Base-by-base conservation (phyloP, 2,888 invertebrate species). In the Himalopsyche japonica region DNA sequence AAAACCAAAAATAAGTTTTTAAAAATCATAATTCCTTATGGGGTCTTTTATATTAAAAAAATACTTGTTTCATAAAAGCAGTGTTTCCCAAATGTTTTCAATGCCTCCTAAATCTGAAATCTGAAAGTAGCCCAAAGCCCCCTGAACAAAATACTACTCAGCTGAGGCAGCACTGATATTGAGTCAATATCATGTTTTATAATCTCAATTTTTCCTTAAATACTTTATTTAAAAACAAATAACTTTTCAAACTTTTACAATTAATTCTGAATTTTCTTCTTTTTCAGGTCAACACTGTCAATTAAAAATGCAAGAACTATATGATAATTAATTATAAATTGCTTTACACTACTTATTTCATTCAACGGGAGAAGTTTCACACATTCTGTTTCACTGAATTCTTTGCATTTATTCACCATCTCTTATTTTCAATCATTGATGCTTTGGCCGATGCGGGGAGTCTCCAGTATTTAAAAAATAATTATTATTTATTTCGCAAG, bases 241-340 rank as follows among this genome's bases (percentile, higher is more conserved):
- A 77, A 30, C n/a, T n/a, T 77, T 27, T 7, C 10, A 7, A 6
- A 10, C 2, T 34, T 5, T 27, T n/a, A 2, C 32, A 57, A 57
- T 37, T 47, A 76, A 18, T 57, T 49, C 8, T 24, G 15, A 77
- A 82, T 82, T 43, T 47, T 64, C 76, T 83, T 82, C 15, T 47
- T 10, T 81, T 79, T 27, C 85, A 83, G 85, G 82, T 85, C 24
- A 85, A 85, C 64, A 85, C 85, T 34, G 43, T 85, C 47, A 85
- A 80, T 76, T 85, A 83, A 85, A 47, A 81, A 43, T 30, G n/a
- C 32, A 47, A 77, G 20, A 76, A 37, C 49, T 48, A 30, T 15
- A 49, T 77, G 30, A 24, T 82, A 20, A 47, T 81, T 49, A 64
- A 37, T 43, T 43, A 47, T 70, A 77, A 70, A 27, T 70, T 77